Evolutionary conservation across 2,797 vertebrate species (phyloP).

Genomic region (Pagetopsis macropterus): DNA sequence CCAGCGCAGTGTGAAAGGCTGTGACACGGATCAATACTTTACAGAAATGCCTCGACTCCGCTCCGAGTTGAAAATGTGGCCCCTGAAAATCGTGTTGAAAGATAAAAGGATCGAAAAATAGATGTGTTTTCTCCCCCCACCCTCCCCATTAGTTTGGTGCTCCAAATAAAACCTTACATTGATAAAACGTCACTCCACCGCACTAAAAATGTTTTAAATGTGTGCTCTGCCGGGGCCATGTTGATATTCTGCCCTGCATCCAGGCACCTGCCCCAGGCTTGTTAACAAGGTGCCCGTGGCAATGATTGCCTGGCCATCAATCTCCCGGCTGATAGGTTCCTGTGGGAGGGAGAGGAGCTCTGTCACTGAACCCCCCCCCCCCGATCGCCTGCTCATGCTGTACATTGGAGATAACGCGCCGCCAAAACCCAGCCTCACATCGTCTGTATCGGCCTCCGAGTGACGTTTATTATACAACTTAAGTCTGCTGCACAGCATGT

Average conservation of each 20-base stretch:
- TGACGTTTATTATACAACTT: conserved; percentile 45
- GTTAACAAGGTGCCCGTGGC: conserved; percentile 80
- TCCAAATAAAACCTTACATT: conserved; percentile 40
- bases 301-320: conserved; percentile 78
- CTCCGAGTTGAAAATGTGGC: conserved; percentile 17
- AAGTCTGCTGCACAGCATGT: conserved; percentile 34
- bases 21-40: conserved; percentile 49
- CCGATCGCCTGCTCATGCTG: conserved; percentile 66
- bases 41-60: conserved; percentile 17
- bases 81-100: conserved; percentile 32
- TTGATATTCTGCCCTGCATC: conserved; percentile 70
- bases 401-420: conserved; percentile 68
- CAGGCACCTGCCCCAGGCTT: conserved; percentile 72
- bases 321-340: conserved; percentile 78
- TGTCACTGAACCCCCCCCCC: conserved; percentile 68
- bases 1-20: conserved; percentile 40
- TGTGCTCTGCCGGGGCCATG: conserved; percentile 35
- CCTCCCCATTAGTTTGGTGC: background rate
- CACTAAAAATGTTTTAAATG: conserved; percentile 38
- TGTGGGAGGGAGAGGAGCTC: conserved; percentile 55
- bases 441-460: conserved; percentile 38
- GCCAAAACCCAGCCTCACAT: conserved; percentile 35
- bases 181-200: conserved; percentile 35
- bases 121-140: background rate
- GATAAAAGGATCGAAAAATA: conserved; percentile 29